These are phyloP conservation scores for Dendroctonus ponderosae DNA, from an alignment of 1,140 invertebrate genomes.

Conservation along the genomic window DNA sequence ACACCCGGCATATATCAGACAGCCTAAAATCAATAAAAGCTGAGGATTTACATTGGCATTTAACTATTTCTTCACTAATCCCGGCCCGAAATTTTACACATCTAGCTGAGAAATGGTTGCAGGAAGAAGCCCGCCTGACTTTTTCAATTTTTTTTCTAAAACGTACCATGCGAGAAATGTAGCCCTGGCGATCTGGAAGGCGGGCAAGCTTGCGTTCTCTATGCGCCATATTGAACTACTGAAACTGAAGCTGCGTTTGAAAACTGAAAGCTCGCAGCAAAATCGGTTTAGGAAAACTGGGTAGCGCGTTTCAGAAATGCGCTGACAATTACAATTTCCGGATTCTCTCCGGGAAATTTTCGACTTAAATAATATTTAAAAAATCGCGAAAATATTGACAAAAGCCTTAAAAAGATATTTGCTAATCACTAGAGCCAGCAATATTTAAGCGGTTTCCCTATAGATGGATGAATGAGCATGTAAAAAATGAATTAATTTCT, in stretches of 20 bases:
- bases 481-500: no score
- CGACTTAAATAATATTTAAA: no score
- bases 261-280: constrained; percentile 29
- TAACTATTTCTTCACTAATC: constrained; percentile 6
- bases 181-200: constrained; percentile 34
- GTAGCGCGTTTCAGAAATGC: background rate
- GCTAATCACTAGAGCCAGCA: no score
- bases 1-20: constrained; percentile 9
- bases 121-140: background rate
- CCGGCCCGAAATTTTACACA: background rate
- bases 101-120: background rate
- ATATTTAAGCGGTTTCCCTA: no score
- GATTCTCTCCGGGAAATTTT: no score
- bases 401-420: no score
- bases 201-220: constrained; percentile 30
- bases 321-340: no score
- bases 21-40: constrained; percentile 19
- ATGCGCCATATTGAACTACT: constrained; percentile 44
- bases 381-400: no score
- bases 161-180: constrained; percentile 45
- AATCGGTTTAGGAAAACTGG: constrained; percentile 8
- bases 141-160: background rate
- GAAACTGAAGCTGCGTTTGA: constrained; percentile 25
- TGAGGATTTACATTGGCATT: constrained; percentile 13
- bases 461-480: no score